Percentiles rank a stretch among this genome's conserved stretches.
phyloP scores from a whole-genome alignment of 2,797 vertebrate species.

The Notolepis coatsorum region DNA sequence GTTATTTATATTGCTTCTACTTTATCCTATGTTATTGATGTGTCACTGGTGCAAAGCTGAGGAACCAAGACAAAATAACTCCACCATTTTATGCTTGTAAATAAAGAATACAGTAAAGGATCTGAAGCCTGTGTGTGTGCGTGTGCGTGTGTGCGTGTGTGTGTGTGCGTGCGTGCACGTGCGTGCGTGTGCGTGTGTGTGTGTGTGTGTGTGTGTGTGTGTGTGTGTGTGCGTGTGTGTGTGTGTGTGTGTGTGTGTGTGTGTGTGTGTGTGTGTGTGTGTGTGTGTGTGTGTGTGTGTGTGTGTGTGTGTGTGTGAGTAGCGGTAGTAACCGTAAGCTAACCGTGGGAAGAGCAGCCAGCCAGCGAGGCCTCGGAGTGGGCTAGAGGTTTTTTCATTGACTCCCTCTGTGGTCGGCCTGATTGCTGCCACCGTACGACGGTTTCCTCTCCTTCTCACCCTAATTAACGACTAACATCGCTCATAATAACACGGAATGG shows the following conservation, averaged over 20 bases:
- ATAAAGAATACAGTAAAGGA: too few species aligned
- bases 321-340: too few species aligned
- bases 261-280: constrained; percentile 37
- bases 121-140: constrained; percentile 38
- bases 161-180: too few species aligned
- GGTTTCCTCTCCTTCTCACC: constrained; percentile 3
- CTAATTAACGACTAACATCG: constrained; percentile 33
- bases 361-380: background rate
- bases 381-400: constrained; percentile 8
- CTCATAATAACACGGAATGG: constrained; percentile 53
- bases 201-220: constrained; percentile 19
- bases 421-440: constrained; percentile 6
- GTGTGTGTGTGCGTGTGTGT: background rate
- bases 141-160: background rate
- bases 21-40: too few species aligned
- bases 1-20: too few species aligned
- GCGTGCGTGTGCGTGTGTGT: too few species aligned
- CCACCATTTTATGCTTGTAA: too few species aligned
- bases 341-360: background rate
- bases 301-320: constrained; percentile 19
- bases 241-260: constrained; percentile 20
- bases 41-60: too few species aligned
- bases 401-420: constrained; percentile 11
- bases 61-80: too few species aligned
- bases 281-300: constrained; percentile 1